These are phyloP conservation scores for Acanthisitta chloris DNA, from an alignment of 2,113 vertebrate species.

Conservation along the genomic window DNA sequence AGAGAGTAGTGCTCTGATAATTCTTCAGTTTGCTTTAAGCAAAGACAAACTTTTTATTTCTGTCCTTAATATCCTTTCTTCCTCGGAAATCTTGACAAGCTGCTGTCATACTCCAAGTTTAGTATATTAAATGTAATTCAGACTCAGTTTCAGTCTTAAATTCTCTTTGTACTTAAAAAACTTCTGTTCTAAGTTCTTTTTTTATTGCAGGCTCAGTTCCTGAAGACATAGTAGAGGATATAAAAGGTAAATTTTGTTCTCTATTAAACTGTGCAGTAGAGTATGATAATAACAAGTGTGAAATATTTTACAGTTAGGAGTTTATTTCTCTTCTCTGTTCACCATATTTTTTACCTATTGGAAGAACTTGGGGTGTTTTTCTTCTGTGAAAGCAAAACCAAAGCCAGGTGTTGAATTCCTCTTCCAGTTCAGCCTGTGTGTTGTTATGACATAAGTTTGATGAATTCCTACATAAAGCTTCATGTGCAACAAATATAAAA, in stretches of 20 bases:
- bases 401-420: background rate
- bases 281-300: background rate
- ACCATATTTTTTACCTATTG: background rate
- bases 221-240: slow-evolving; percentile 94
- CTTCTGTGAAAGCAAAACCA: background rate
- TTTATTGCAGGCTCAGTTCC: slow-evolving; percentile 83
- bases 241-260: slow-evolving; percentile 82
- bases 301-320: background rate
- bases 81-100: background rate
- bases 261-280: background rate
- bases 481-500: background rate
- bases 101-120: background rate
- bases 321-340: background rate
- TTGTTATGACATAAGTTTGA: background rate
- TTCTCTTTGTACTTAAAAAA: background rate
- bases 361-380: background rate
- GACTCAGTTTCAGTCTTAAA: background rate
- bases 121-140: background rate
- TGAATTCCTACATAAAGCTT: background rate
- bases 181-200: background rate
- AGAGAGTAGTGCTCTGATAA: background rate
- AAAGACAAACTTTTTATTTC: background rate
- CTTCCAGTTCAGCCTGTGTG: background rate
- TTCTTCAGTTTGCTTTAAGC: background rate
- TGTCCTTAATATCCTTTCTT: background rate